These are phyloP conservation scores for Danaus plexippus DNA, from an alignment of 1,140 invertebrate genomes.

Conservation along the genomic window DNA sequence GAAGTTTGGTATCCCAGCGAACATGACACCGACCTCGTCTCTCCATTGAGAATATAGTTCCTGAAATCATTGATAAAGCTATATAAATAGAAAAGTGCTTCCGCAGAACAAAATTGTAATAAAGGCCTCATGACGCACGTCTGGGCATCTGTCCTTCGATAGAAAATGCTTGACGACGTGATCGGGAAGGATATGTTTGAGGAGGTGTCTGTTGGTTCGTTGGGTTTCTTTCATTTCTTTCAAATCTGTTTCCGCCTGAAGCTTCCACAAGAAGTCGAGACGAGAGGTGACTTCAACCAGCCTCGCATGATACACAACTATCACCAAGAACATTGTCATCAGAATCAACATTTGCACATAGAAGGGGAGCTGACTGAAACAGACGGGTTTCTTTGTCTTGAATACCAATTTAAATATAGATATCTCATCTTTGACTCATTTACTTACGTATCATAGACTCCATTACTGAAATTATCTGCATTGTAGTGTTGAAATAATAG, in stretches of 20 bases:
- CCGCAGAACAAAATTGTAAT: background rate
- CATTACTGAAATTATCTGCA: conserved; percentile 21
- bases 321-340: conserved; percentile 84
- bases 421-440: too few species aligned
- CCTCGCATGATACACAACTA: conserved; percentile 93
- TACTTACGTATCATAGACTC: conserved; percentile 29
- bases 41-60: conserved; percentile 96
- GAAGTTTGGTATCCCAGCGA: conserved; percentile 98
- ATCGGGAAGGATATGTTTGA: conserved; percentile 96
- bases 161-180: conserved; percentile 96
- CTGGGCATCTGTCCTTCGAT: conserved; percentile 79
- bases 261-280: conserved; percentile 96
- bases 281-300: conserved; percentile 91
- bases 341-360: conserved; percentile 86
- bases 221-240: conserved; percentile 92
- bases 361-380: conserved; percentile 74
- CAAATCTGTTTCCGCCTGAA: conserved; percentile 90
- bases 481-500: conserved; percentile 45
- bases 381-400: background rate
- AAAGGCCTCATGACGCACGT: conserved; percentile 67
- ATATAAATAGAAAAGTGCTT: background rate
- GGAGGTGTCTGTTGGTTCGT: conserved; percentile 86
- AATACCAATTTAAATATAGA: too few species aligned
- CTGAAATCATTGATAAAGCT: conserved; percentile 68
- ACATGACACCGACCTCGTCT: conserved; percentile 95